Evolutionary conservation across 1,140 invertebrate species (phyloP), one percentile per base, ranked within the genome.

Genomic region (Mizuhopecten yessoensis): DNA sequence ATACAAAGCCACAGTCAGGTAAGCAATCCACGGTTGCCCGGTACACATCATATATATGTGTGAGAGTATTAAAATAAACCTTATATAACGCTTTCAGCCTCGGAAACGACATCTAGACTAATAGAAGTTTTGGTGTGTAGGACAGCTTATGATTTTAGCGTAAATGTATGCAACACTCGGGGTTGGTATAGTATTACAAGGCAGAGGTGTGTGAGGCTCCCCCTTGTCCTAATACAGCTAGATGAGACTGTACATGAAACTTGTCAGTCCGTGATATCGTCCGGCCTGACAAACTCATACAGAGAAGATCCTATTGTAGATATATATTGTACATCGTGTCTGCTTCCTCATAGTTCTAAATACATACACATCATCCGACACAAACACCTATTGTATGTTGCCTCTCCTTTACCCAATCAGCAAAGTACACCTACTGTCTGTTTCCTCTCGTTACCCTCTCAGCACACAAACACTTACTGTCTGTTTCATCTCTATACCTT

Each of bases 321-420:
- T n/a, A n/a, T n/a, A n/a, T n/a, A n/a, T n/a, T n/a, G 45, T 13
- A 13, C 5, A 39, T 39, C 45, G 3, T 49, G 45, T 49, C 45
- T 5, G 45, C 45, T 75, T 29, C 57, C 57, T 75, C 57, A 75
- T 75, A 75, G 23, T 75, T 75, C 57, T 75, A n/a, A 75, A 29
- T 17, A 75, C 57, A 75, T 75, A 75, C 57, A 75, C 57, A n/a
- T 75, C 57, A 75, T 29, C 57, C 57, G 3, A 75, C 57, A 75
- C 57, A 75, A 75, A 75, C 57, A 7, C 20, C 20, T 10, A 2
- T 17, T 75, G n/a, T 75, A 9, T 75, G 20, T 75, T 75, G 5
- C 57, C 17, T 15, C 45, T 20, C 20, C 45, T 20, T 49, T 2
- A 23, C 45, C 45, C 20, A n/a, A n/a, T n/a, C n/a, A n/a, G n/a